Conservation (phyloP, 1,140 invertebrate genomes). For the Sarcophaga peregrina region DNA sequence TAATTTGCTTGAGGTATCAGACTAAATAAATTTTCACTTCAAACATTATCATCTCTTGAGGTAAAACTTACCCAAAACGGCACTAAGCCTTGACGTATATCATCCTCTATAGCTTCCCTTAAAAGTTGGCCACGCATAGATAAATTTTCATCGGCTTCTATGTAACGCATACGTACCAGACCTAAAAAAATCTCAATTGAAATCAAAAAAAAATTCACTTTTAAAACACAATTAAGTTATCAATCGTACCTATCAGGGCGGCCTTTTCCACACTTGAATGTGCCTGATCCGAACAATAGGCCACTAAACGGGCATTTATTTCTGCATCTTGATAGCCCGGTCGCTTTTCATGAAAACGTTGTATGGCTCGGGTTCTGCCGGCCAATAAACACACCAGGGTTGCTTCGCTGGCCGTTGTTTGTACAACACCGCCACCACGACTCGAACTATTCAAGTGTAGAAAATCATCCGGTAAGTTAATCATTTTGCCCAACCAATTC, state of each 20-base stretch:
- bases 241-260: slow-evolving; percentile 78
- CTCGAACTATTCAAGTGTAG: slow-evolving; percentile 80
- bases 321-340: slow-evolving; percentile 85
- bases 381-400: slow-evolving; percentile 91
- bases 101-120: slow-evolving; percentile 81
- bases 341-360: slow-evolving; percentile 72
- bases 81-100: slow-evolving; percentile 88
- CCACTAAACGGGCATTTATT: slow-evolving; percentile 90
- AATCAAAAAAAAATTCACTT: background rate
- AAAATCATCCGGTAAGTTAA: slow-evolving; percentile 90
- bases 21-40: no score
- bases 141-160: slow-evolving; percentile 86
- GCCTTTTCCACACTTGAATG: slow-evolving; percentile 98
- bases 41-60: no score
- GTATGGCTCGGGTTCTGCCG: slow-evolving; percentile 86
- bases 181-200: slow-evolving; percentile 68
- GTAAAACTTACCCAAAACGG: slow-evolving; percentile 92
- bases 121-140: slow-evolving; percentile 86
- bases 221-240: background rate
- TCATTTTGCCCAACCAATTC: slow-evolving; percentile 97
- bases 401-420: slow-evolving; percentile 91
- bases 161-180: slow-evolving; percentile 90
- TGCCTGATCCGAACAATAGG: slow-evolving; percentile 95
- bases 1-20: no score
- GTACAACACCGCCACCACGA: slow-evolving; percentile 91